A percentile compares a stretch with the other conserved stretches of the same genome.
phyloP scores from a whole-genome alignment of 2,113 vertebrate genomes.

The Heterochromis multidens region DNA sequence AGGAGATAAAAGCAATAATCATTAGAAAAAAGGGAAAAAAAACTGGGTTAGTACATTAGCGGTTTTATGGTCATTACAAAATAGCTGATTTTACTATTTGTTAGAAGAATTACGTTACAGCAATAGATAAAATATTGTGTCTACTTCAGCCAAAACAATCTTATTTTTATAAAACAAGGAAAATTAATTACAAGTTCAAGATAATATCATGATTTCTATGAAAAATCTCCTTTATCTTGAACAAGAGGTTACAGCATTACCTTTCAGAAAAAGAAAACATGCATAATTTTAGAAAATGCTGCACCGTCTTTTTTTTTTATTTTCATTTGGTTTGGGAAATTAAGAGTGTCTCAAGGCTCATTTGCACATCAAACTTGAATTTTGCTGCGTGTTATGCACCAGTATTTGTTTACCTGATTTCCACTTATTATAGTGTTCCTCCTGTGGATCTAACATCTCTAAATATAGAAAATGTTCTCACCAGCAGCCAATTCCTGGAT shows the following conservation, averaged over 20 bases:
- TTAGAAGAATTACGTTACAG: neutral
- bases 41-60: neutral
- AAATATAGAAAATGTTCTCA: neutral
- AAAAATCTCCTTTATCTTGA: neutral
- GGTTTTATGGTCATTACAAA: neutral
- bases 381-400: neutral
- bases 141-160: neutral
- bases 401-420: neutral
- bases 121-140: neutral
- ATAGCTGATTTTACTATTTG: neutral
- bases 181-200: neutral
- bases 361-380: neutral
- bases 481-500: neutral
- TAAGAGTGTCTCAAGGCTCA: neutral
- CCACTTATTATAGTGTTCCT: neutral
- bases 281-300: neutral
- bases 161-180: neutral
- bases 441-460: neutral
- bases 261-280: neutral
- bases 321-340: neutral
- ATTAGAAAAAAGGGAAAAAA: neutral
- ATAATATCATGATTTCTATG: neutral
- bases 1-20: neutral
- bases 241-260: neutral
- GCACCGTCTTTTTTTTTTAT: neutral